phyloP scores from a whole-genome alignment of 2,888 invertebrate species.

The Tanypteryx hageni region DNA sequence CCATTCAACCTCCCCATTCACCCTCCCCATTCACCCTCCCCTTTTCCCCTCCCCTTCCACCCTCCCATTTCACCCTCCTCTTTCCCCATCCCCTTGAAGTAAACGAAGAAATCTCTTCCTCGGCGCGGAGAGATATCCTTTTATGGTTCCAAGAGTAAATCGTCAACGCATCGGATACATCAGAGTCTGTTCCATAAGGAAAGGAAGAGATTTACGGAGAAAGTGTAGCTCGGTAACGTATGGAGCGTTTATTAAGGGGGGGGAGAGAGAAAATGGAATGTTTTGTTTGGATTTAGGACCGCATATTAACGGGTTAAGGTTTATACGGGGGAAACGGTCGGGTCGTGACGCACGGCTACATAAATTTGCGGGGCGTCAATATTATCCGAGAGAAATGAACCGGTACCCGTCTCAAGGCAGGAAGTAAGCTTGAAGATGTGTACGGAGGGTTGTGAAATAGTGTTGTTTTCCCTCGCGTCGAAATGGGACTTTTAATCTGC shows the following conservation, averaged over 20 bases:
- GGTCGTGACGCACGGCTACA: slow-evolving; percentile 11
- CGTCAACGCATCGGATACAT: not conserved
- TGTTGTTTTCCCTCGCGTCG: not conserved
- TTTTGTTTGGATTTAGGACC: slow-evolving; percentile 7
- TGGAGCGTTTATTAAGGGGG: slow-evolving; percentile 13
- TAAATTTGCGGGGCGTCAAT: slow-evolving; percentile 34
- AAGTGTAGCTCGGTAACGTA: slow-evolving; percentile 2
- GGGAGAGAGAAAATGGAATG: not conserved
- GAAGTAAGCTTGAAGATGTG: not conserved
- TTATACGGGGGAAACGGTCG: not conserved
- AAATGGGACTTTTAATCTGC: not conserved
- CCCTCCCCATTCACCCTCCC: too few species aligned
- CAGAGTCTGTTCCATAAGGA: not conserved
- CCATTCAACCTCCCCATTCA: too few species aligned
- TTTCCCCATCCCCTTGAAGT: not conserved
- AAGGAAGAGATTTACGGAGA: slow-evolving; percentile 1
- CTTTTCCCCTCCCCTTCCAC: too few species aligned
- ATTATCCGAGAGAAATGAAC: not conserved
- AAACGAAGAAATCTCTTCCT: not conserved
- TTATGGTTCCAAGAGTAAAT: not conserved
- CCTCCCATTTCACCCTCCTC: too few species aligned
- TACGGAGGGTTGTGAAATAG: slow-evolving; percentile 9
- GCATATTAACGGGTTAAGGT: slow-evolving; percentile 39
- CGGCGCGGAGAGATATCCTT: not conserved
- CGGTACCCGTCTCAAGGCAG: too few species aligned